Percentiles rank a stretch among this genome's conserved stretches.
Conservation (phyloP, 2,888 invertebrate species). For the Alloplasta piceator region DNA sequence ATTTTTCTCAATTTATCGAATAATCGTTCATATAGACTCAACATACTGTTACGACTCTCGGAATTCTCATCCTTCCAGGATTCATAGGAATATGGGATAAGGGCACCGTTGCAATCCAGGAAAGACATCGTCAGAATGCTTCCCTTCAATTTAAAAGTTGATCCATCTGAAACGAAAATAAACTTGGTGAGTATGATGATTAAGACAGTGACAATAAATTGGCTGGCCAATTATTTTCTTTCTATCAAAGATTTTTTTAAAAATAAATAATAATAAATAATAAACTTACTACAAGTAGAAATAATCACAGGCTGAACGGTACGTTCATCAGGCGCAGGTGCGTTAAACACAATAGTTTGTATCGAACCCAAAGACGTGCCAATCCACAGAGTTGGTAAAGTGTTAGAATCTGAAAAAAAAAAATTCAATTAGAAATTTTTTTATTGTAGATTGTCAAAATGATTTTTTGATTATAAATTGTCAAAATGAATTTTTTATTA, state of each 20-base stretch:
- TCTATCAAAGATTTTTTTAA: too few species aligned
- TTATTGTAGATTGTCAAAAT: constrained; percentile 12
- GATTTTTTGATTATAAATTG: background rate
- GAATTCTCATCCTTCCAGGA: constrained; percentile 95
- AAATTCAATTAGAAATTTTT: constrained; percentile 8
- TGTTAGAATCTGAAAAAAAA: constrained; percentile 89
- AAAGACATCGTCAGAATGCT: constrained; percentile 97
- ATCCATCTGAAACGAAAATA: constrained; percentile 89
- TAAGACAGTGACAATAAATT: too few species aligned
- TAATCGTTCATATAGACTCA: background rate
- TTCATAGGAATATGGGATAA: constrained; percentile 95
- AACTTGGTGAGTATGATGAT: too few species aligned
- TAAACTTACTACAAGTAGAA: constrained; percentile 91
- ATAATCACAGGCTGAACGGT: constrained; percentile 94
- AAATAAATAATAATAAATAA: background rate
- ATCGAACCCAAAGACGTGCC: constrained; percentile 99
- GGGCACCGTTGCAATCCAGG: constrained; percentile 96
- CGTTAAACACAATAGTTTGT: constrained; percentile 94
- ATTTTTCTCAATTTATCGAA: too few species aligned
- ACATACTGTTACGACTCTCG: constrained; percentile 84
- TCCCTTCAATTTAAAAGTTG: constrained; percentile 98
- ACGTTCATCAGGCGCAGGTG: constrained; percentile 91
- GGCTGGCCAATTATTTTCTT: too few species aligned
- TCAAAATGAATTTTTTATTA: constrained; percentile 15
- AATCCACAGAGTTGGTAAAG: constrained; percentile 97